Percentiles rank a stretch among this genome's conserved stretches.
phyloP scores from a whole-genome alignment of 2,888 invertebrate genomes.

The Archips xylosteana region DNA sequence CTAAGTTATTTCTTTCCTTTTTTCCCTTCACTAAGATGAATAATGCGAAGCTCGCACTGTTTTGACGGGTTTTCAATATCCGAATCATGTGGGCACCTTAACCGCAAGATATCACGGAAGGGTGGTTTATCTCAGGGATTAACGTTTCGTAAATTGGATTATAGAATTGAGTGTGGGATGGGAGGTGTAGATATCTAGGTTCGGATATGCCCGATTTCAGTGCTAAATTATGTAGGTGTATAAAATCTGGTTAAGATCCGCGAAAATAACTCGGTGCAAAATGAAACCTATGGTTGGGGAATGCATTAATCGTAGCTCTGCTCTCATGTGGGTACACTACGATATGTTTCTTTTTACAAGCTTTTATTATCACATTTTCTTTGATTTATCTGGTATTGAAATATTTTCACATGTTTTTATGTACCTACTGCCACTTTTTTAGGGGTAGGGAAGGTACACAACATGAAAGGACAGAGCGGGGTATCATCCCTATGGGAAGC shows the following conservation, averaged over 20 bases:
- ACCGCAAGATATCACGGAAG: not conserved
- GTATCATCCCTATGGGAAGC: too few species aligned
- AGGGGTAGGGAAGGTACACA: too few species aligned
- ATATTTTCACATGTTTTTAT: too few species aligned
- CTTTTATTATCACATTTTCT: not conserved
- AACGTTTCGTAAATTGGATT: not conserved
- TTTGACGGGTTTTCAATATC: constrained; percentile 8
- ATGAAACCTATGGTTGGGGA: not conserved
- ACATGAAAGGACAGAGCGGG: too few species aligned
- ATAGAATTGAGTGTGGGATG: not conserved
- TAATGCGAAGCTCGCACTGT: not conserved
- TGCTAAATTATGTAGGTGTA: too few species aligned
- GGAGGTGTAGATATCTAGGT: not conserved
- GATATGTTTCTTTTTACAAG: not conserved
- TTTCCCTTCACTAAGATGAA: not conserved
- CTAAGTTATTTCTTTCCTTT: not conserved
- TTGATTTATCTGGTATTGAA: not conserved
- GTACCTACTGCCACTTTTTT: too few species aligned
- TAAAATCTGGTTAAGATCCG: not conserved
- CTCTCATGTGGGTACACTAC: not conserved
- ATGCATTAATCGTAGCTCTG: not conserved
- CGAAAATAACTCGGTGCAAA: not conserved
- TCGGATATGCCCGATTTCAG: not conserved
- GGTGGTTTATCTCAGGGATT: not conserved
- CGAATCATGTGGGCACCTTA: constrained; percentile 1